Percentiles rank a stretch among this genome's conserved stretches.
Conservation (phyloP, 1,140 invertebrate genomes). For the Pseudachorutes palmiensis region DNA sequence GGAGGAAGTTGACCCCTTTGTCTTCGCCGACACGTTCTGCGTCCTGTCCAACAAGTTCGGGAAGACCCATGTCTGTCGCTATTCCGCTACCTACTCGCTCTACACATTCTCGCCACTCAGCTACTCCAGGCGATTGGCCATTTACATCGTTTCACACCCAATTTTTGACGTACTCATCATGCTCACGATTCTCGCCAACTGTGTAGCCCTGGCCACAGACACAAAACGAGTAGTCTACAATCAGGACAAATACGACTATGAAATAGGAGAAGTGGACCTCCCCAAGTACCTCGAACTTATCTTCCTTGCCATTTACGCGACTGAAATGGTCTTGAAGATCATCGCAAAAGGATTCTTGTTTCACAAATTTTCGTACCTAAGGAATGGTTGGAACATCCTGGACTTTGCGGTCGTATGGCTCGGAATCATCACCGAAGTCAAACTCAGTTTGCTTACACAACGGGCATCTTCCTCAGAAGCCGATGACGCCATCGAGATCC, state of each 20-base stretch:
- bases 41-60: conserved; percentile 86
- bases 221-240: conserved; percentile 14
- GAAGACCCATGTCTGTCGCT: conserved; percentile 91
- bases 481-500: conserved; percentile 78
- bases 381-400: conserved; percentile 96
- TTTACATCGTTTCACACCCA: conserved; percentile 85
- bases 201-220: conserved; percentile 91
- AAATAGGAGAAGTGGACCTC: conserved; percentile 11
- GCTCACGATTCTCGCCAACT: conserved; percentile 90
- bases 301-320: conserved; percentile 89
- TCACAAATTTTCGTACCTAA: conserved; percentile 89
- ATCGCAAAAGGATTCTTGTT: conserved; percentile 91
- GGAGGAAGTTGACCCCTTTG: too few species aligned
- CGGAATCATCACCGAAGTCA: conserved; percentile 79
- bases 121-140: conserved; percentile 68
- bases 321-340: conserved; percentile 91
- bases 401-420: conserved; percentile 91
- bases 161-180: conserved; percentile 94
- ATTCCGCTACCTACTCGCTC: conserved; percentile 80
- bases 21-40: too few species aligned
- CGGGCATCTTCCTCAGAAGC: too few species aligned
- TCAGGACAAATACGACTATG: background rate
- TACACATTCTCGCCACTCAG: conserved; percentile 91
- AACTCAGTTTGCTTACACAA: conserved; percentile 30
- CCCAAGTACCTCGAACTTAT: conserved; percentile 53